phyloP scores from a whole-genome alignment of 2,113 vertebrate genomes.

The Phalacrocorax pelagicus region DNA sequence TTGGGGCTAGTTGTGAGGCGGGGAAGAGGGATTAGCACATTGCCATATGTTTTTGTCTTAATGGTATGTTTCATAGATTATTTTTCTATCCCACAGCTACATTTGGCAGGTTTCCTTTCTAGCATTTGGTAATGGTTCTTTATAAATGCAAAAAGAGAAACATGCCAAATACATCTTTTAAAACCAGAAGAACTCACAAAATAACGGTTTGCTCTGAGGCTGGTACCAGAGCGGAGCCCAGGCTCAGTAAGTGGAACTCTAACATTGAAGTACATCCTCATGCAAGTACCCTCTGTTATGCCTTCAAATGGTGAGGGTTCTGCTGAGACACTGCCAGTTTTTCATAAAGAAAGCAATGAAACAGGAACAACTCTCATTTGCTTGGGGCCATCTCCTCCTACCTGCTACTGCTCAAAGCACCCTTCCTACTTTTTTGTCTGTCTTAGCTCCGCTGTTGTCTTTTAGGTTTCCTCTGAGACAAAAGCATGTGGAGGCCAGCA shows the following conservation, averaged over 20 bases:
- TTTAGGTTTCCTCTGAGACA: not conserved
- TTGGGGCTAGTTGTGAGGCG: constrained; percentile 52
- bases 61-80: constrained; percentile 65
- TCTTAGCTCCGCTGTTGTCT: not conserved
- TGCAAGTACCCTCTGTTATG: fast-evolving
- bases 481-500: not conserved
- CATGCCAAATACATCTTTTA: constrained; percentile 28
- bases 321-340: not conserved
- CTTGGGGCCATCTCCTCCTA: not conserved
- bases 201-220: not conserved
- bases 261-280: fast-evolving
- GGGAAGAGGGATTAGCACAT: constrained; percentile 61
- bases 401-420: not conserved
- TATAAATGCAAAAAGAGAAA: constrained; percentile 37
- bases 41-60: constrained; percentile 72
- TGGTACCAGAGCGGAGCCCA: not conserved
- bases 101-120: constrained; percentile 65
- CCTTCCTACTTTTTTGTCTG: not conserved
- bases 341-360: not conserved
- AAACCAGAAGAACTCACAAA: constrained; percentile 15
- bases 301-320: not conserved
- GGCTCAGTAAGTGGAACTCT: not conserved
- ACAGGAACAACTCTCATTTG: fast-evolving
- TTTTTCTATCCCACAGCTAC: constrained; percentile 52
- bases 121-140: constrained; percentile 64